These are phyloP conservation scores for Parambassis ranga DNA, from an alignment of 2,797 vertebrate genomes.

Conservation along the genomic window DNA sequence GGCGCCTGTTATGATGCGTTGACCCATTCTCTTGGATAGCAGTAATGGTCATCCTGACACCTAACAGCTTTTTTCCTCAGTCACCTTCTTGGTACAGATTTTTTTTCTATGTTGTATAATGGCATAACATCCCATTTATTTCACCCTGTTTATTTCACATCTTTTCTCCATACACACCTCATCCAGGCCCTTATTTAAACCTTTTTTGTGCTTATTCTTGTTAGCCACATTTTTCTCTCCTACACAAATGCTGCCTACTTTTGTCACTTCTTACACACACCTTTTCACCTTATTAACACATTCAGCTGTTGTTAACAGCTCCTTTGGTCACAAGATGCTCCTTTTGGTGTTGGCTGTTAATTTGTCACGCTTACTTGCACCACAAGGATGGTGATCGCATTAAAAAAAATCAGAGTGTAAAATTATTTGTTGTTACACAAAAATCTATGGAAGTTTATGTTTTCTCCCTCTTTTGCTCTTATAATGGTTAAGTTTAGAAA, in stretches of 20 bases:
- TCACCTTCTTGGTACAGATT: background rate
- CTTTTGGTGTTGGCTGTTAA: slow-evolving; percentile 22
- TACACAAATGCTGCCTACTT: background rate
- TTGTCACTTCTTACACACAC: background rate
- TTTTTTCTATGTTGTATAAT: too few relatives aligned
- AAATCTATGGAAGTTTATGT: background rate
- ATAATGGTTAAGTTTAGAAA: slow-evolving; percentile 8
- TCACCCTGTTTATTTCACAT: slow-evolving; percentile 6
- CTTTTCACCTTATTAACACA: slow-evolving; percentile 27
- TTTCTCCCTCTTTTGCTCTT: background rate
- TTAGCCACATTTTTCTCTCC: background rate
- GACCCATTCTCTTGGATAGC: slow-evolving; percentile 31
- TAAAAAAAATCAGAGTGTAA: too few relatives aligned
- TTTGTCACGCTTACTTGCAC: slow-evolving; percentile 13
- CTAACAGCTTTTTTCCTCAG: background rate
- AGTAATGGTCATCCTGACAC: slow-evolving; percentile 46
- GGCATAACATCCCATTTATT: background rate
- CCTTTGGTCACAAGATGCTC: slow-evolving; percentile 15
- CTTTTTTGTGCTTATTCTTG: background rate
- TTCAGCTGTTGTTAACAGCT: slow-evolving; percentile 9
- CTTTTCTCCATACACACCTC: background rate
- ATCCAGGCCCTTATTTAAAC: slow-evolving; percentile 3
- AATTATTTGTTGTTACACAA: slow-evolving; percentile 4
- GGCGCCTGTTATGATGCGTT: slow-evolving; percentile 38
- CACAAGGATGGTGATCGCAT: background rate